Conservation (phyloP, 2,113 vertebrate species). For the Parotia lawesii region DNA sequence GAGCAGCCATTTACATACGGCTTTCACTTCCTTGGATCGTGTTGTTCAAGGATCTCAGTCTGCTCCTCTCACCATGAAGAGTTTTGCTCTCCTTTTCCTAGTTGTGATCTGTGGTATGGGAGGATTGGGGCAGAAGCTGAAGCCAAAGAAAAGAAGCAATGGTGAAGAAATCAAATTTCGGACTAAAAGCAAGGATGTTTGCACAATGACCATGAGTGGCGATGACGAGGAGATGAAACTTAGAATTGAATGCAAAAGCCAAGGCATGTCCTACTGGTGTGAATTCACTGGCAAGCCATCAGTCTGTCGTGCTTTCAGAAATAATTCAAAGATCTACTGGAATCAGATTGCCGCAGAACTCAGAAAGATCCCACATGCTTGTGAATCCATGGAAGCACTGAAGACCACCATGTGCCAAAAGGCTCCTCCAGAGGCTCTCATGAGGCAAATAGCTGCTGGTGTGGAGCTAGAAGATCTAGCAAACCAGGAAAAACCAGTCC, state of each 20-base stretch:
- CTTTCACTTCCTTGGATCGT: not conserved
- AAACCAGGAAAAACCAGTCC: not conserved
- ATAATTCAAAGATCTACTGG: constrained; percentile 79
- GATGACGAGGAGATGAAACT: constrained; percentile 66
- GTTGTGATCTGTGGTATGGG: constrained; percentile 65
- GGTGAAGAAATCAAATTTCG: constrained; percentile 76
- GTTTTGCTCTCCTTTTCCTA: constrained; percentile 52
- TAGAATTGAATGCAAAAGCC: constrained; percentile 70
- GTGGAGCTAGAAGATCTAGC: constrained; percentile 22
- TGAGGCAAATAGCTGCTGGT: constrained; percentile 69
- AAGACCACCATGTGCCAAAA: constrained; percentile 79
- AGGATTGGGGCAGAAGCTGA: constrained; percentile 61
- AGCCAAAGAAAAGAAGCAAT: constrained; percentile 64
- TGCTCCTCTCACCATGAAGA: constrained; percentile 72
- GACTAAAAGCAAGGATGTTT: constrained; percentile 74
- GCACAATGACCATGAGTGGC: constrained; percentile 70
- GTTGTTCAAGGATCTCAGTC: not conserved
- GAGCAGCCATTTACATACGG: not conserved
- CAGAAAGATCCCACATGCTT: constrained; percentile 72
- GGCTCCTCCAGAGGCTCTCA: constrained; percentile 71
- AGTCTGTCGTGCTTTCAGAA: constrained; percentile 73
- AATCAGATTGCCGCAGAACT: constrained; percentile 75
- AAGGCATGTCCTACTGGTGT: constrained; percentile 75
- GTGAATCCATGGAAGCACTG: constrained; percentile 60
- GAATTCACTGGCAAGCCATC: constrained; percentile 77